Evolutionary conservation across 1,140 invertebrate species (phyloP), one percentile per base, ranked within the genome.

Genomic region (Antheraea pernyi): DNA sequence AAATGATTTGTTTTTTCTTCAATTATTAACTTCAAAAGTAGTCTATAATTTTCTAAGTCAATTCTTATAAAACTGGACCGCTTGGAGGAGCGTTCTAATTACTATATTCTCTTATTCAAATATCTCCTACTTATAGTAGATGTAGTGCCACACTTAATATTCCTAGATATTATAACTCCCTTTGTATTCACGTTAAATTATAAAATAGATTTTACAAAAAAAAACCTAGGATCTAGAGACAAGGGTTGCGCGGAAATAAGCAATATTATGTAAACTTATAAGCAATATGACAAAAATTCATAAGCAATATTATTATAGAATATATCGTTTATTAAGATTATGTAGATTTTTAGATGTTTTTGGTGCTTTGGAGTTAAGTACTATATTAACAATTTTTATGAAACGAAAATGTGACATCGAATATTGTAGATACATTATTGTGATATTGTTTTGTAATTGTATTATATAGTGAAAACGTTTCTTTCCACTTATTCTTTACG

Each of bases 231-330:
- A 65, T 69, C 62, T 76, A 62, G 75, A 69, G 78, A 81, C 78
- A 81, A 86, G 71, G 87, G 83, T 85, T 77, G 84, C 89, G 86
- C 83, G 84, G 84, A 63, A 42, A 42, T 80, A 77, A 89, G 89
- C 89, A 89, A 91, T 91, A 91, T 86, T 78, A 84, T 75, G 86
- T 88, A 85, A 91, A 81, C 81, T 71, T 76, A 87, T 86, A 89
- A 89, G 89, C 89, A 89, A 91, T 91, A 91, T 86, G 77, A 84
- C 75, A 85, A 88, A 85, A 91, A 81, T 80, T 71, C 75, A 87
- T 86, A 89, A 91, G 89, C 86, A 89, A 91, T 91, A 91, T 76
- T 86, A 89, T 16, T 60, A 73, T 87, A 88, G 79, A 77, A 78
- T 80, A 79, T 82, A 84, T 84, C 42, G 39, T 70, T 70, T 79